phyloP scores from a whole-genome alignment of 1,140 invertebrate genomes.

The Drosophila hydei region DNA sequence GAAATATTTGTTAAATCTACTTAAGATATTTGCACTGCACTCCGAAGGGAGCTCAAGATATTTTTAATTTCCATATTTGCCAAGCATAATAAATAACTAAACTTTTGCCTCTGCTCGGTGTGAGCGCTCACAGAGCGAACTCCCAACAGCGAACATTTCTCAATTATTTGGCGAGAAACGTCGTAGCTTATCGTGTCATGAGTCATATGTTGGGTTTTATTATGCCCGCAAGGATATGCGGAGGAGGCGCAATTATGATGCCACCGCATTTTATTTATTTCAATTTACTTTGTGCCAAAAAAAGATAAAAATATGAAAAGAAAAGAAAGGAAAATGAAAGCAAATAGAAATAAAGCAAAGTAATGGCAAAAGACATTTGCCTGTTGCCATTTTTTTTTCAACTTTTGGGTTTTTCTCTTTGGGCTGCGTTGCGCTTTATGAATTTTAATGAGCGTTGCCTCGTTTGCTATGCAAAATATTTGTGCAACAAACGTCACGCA shows the following conservation, averaged over 20 bases:
- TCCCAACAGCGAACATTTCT: conserved; percentile 23
- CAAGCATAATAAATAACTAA: conserved; percentile 48
- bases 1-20: too few relatives aligned
- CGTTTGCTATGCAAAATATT: conserved; percentile 68
- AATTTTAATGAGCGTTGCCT: conserved; percentile 74
- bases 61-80: conserved; percentile 60
- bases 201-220: conserved; percentile 68
- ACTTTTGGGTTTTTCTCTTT: conserved; percentile 22
- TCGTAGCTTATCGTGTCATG: conserved; percentile 38
- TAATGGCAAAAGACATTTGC: conserved; percentile 45
- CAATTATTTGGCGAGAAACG: conserved; percentile 45
- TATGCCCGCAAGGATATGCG: conserved; percentile 53
- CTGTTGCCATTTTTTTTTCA: conserved; percentile 17
- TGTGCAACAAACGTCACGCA: conserved; percentile 63
- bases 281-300: conserved; percentile 58
- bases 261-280: conserved; percentile 74
- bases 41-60: conserved; percentile 7
- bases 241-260: conserved; percentile 68
- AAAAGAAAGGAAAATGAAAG: conserved; percentile 8
- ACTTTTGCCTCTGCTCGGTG: conserved; percentile 8
- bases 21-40: background rate
- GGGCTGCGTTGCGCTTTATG: conserved; percentile 56
- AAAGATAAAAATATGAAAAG: too few relatives aligned
- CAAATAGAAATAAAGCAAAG: conserved; percentile 47
- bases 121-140: background rate